Base-by-base conservation (phyloP, 1,140 invertebrate genomes). In the Atopsyche davidsoni region DNA sequence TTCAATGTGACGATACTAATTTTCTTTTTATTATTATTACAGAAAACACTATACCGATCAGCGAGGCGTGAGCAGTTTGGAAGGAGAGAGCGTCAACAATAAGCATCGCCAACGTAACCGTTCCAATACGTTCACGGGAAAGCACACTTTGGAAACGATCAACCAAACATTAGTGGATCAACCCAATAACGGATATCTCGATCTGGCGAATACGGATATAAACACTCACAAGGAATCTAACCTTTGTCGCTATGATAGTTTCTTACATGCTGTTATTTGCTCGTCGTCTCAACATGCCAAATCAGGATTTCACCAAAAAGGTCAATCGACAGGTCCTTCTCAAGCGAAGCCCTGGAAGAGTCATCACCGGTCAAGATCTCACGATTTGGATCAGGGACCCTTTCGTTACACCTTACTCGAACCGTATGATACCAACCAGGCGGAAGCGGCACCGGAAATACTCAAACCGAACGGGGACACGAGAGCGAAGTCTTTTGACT, bases 211-310 rank as follows among this genome's bases (percentile, higher is more conserved):
- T 36, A 43, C 57, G 10, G 53, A 59, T 34, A 28, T 48, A 2
- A 55, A 55, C 44, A 64, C 54, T 62, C 68, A 54, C 17, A 59
- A 56, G 0, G 72, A 79, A 58, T 71, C 75, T n/a, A 77, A 79
- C 59, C 60, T 78, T 21, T 79, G 76, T 54, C 69, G 75, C 58
- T 78, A 78, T 57, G 77, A 79, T 55, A 73, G 77, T n/a, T 78
- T 78, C 59, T 62, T 78, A 17, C 77, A 78, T 60, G 75, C 76
- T 13, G 77, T 77, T 14, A 77, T 78, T 53, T 79, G 76, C 53
- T 71, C 67, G 14, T 70, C 67, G 11, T 67, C 67, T 9, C 60
- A 64, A 11, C 70, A 73, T 46, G 70, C 68, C 3, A 62, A 71
- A 35, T 66, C 68, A 0, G 69, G 69, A 3, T 66, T 65, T 51